Conservation (phyloP, 2,797 vertebrate species). For the Trachops cirrhosus region DNA sequence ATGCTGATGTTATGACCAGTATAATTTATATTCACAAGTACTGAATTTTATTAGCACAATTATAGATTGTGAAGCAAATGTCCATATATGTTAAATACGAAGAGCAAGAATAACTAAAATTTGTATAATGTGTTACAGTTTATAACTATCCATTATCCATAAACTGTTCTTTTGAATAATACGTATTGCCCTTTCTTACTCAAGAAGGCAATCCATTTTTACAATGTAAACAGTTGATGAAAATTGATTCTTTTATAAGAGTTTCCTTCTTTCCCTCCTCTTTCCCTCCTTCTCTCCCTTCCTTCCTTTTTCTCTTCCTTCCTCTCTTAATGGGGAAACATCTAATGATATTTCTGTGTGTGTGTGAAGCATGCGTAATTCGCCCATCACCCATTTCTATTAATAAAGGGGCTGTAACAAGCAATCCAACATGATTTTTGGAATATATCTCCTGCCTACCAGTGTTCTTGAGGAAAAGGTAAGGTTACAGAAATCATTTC, state of each 20-base stretch:
- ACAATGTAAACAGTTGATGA: slow-evolving; percentile 57
- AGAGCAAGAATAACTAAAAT: slow-evolving; percentile 51
- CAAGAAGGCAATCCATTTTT: slow-evolving; percentile 61
- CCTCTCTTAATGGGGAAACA: slow-evolving; percentile 73
- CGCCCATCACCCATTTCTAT: slow-evolving; percentile 83
- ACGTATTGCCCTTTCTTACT: slow-evolving; percentile 39
- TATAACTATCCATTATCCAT: slow-evolving; percentile 14
- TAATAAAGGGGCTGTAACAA: slow-evolving; percentile 80
- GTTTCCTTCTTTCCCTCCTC: slow-evolving; percentile 62
- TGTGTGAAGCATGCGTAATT: slow-evolving; percentile 79
- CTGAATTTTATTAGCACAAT: slow-evolving; percentile 72
- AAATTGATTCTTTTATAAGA: slow-evolving; percentile 74
- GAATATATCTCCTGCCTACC: slow-evolving; percentile 81
- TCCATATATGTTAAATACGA: slow-evolving; percentile 72
- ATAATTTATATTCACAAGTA: slow-evolving; percentile 56
- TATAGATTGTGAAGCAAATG: slow-evolving; percentile 72
- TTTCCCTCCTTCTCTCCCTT: background rate
- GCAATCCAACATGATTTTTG: slow-evolving; percentile 82
- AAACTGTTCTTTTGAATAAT: slow-evolving; percentile 24
- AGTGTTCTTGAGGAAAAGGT: slow-evolving; percentile 85
- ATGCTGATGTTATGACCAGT: slow-evolving; percentile 60
- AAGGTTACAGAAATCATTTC: slow-evolving; percentile 88
- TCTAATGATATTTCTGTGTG: slow-evolving; percentile 72
- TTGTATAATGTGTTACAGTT: slow-evolving; percentile 27
- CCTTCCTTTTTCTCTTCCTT: slow-evolving; percentile 49